phyloP scores from a whole-genome alignment of 1,140 invertebrate genomes.

The Oryctes rhinoceros region DNA sequence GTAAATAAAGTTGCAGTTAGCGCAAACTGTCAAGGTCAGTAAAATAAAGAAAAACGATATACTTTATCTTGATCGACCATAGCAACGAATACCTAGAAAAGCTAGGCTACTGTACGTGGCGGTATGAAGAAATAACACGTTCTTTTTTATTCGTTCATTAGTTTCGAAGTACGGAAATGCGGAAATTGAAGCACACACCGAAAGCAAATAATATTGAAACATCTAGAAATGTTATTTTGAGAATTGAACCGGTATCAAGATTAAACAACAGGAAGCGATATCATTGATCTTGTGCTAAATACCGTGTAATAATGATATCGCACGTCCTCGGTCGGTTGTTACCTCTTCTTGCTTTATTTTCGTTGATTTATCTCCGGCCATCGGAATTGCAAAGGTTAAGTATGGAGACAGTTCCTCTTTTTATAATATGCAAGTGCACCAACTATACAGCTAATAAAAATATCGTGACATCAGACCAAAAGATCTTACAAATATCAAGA shows the following conservation, averaged over 20 bases:
- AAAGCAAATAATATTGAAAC: neutral
- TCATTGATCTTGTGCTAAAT: neutral
- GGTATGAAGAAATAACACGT: neutral
- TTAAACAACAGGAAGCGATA: neutral
- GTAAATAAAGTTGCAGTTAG: neutral
- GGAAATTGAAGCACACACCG: neutral
- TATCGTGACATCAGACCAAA: neutral
- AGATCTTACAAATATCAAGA: neutral
- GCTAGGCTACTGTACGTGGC: neutral
- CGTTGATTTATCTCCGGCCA: neutral
- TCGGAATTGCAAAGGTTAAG: neutral
- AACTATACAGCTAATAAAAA: neutral
- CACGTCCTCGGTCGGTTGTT: neutral
- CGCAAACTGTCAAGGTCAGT: neutral
- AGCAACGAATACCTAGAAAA: neutral
- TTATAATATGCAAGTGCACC: neutral
- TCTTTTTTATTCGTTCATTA: neutral
- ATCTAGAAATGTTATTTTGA: neutral
- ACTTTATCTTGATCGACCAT: neutral
- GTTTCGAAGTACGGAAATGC: neutral
- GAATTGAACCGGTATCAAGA: neutral
- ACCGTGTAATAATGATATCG: neutral
- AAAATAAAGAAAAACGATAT: neutral
- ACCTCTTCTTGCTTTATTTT: neutral
- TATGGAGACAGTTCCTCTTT: neutral